These are phyloP conservation scores for Danio choprae DNA, from an alignment of 2,797 vertebrate species.

Conservation along the genomic window DNA sequence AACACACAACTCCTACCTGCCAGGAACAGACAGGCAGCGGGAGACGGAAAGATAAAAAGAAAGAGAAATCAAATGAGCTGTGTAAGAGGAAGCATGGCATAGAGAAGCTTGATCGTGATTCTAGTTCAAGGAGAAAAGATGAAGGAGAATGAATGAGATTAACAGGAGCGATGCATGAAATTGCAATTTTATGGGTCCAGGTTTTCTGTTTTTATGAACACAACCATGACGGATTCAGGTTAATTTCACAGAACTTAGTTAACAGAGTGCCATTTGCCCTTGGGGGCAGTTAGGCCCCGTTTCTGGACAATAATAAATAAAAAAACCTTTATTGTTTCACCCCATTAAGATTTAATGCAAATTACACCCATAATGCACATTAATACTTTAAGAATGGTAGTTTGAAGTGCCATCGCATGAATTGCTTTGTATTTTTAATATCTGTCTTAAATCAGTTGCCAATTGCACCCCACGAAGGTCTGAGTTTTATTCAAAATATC, in stretches of 20 bases:
- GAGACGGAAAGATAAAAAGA: slow-evolving; percentile 45
- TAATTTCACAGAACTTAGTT: slow-evolving; percentile 51
- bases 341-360: slow-evolving; percentile 36
- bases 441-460: slow-evolving; percentile 21
- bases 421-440: slow-evolving; percentile 44
- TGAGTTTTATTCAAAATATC: not conserved
- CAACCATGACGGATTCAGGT: slow-evolving; percentile 50
- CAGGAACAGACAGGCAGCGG: slow-evolving; percentile 46
- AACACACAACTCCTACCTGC: slow-evolving; percentile 67
- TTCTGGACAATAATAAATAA: slow-evolving; percentile 28
- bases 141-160: slow-evolving; percentile 55
- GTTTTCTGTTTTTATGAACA: slow-evolving; percentile 56
- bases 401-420: slow-evolving; percentile 1
- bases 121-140: slow-evolving; percentile 51
- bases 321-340: slow-evolving; percentile 21
- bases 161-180: slow-evolving; percentile 60
- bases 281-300: slow-evolving; percentile 19
- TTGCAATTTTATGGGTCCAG: slow-evolving; percentile 52
- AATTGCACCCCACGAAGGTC: not conserved
- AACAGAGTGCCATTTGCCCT: slow-evolving; percentile 45
- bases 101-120: slow-evolving; percentile 43
- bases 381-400: slow-evolving; percentile 28
- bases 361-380: slow-evolving; percentile 30
- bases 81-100: slow-evolving; percentile 37
- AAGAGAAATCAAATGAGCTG: slow-evolving; percentile 43